Base-by-base conservation (phyloP, 2,888 invertebrate species). In the Drosophila acutilabella region DNA sequence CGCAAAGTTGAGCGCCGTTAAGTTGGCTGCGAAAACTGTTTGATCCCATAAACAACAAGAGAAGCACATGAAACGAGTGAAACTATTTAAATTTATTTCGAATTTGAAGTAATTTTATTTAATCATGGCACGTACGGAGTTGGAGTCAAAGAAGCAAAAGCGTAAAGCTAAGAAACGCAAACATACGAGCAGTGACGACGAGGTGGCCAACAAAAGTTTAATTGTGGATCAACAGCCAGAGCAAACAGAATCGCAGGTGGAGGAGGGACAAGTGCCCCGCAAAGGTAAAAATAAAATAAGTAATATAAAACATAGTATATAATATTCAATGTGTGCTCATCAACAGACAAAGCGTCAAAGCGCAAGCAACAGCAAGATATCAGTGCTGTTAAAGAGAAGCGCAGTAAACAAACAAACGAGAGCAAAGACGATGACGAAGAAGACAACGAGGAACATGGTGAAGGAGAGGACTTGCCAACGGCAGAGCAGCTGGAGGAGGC, bases 401-500 rank as follows among this genome's bases (percentile, higher is more conserved):
- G 78, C 14, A 68, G 54, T 7, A 80, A 73, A 48, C 5, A 52
- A 38, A 16, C 57, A 58, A 18, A 67, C 2, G 72, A 53, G 4
- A 44, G 16, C 10, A 53, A 70, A 5, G 66, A 53, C 7, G 68
- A 45, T 1, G 66, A 5, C 0, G 38, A 23, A 79, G 74, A 92
- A 88, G 83, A 93, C 92, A 88, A 93, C 91, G 88, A 93, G 91
- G 86, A 92, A 90, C 78, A 90, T 71, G 75, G 81, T 91, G 88
- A 93, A 91, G 87, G 92, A 90, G 80, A 91, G 70, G 76, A 81
- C 61, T 38, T 82, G 80, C 80, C 93, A 88, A 72, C 88, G 84
- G 69, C 91, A 44, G 92, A 92, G 3, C 83, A 90, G 68, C 64
- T 92, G 74, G 67, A 86, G 59, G 86, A 91, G 78, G 85, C 92